Evolutionary conservation across 2,797 vertebrate genomes (phyloP), one percentile per base, ranked within the genome.

Genomic region (Malurus leucopterus): DNA sequence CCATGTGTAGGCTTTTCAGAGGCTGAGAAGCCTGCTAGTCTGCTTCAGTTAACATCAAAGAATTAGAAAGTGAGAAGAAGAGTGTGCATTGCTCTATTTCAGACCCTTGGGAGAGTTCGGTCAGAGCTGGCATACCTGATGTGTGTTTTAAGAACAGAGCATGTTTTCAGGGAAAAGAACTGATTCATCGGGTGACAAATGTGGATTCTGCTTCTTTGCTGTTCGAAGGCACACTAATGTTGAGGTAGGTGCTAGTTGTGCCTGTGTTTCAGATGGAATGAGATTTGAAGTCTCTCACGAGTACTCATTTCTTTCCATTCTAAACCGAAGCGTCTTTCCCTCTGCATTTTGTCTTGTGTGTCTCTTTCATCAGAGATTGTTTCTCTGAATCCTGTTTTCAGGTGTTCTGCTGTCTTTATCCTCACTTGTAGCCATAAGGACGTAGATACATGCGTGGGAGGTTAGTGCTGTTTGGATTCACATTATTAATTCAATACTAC

Each of bases 391-490:
- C 24, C 27, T 64, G 3, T 20, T 75, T 17, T 64, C 24, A 15
- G 14, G 24, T 47, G 6, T 65, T 36, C 22, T 26, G 21, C 43
- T 73, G 20, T 67, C 21, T 29, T 63, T 69, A 12, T 9, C 13
- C 6, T 63, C 4, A 14, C 53, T 15, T 54, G 26, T 55, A 47
- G 73, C 18, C 4, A 3, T 27, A 67, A 73, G 16, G 13, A 55
- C 0, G 0, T 23, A 7, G 22, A 0, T 51, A 26, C 5, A 2
- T 15, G 2, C 41, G 2, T 46, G 23, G 29, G 30, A 81, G 8
- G 9, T 62, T 24, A 50, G 27, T 6, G 2, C n/a, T 57, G 19
- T 54, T 13, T 47, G 8, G n/a, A 43, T 79, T 82, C 17, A 22
- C 9, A 4, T 72, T 50, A 36, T 22, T 4, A 41, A 17, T 83